phyloP scores from a whole-genome alignment of 2,888 invertebrate species.

The Aphidius colemani region DNA sequence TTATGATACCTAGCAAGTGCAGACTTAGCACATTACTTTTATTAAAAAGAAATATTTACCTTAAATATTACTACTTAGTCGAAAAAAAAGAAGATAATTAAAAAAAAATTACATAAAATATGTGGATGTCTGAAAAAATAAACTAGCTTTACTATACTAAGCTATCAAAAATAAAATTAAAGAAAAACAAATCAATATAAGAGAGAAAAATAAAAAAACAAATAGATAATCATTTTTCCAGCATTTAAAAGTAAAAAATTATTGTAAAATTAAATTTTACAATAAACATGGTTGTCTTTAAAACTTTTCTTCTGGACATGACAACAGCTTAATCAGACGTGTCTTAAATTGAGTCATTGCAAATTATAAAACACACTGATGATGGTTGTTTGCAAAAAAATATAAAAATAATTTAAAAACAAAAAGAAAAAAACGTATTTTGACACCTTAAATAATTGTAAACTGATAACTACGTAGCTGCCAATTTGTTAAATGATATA shows the following conservation, averaged over 20 bases:
- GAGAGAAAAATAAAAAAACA: slow-evolving; percentile 16
- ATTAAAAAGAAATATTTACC: slow-evolving; percentile 42
- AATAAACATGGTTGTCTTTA: slow-evolving; percentile 37
- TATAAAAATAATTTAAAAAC: slow-evolving; percentile 51
- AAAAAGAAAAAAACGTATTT: slow-evolving; percentile 30
- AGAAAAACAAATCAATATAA: slow-evolving; percentile 34
- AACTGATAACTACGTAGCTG: slow-evolving; percentile 19
- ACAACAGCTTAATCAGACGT: slow-evolving; percentile 59
- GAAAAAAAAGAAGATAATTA: slow-evolving; percentile 60
- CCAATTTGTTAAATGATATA: slow-evolving; percentile 39
- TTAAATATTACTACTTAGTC: slow-evolving; percentile 59
- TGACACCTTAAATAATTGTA: slow-evolving; percentile 24
- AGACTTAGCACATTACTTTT: slow-evolving; percentile 60
- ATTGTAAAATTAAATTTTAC: slow-evolving; percentile 10
- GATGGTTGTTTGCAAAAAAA: slow-evolving; percentile 46
- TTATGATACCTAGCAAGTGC: slow-evolving; percentile 59
- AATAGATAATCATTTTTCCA: slow-evolving; percentile 18
- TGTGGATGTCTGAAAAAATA: slow-evolving; percentile 61
- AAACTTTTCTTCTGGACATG: slow-evolving; percentile 58
- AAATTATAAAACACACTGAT: slow-evolving; percentile 35
- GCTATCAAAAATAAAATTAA: slow-evolving; percentile 54
- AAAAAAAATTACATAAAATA: slow-evolving; percentile 50
- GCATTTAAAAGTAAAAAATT: slow-evolving; percentile 10
- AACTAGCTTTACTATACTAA: slow-evolving; percentile 60
- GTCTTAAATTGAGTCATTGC: slow-evolving; percentile 54